Percentiles rank a stretch among this genome's conserved stretches.
Evolutionary conservation across 1,140 invertebrate species (phyloP).

Genomic region (Drosophila azteca): DNA sequence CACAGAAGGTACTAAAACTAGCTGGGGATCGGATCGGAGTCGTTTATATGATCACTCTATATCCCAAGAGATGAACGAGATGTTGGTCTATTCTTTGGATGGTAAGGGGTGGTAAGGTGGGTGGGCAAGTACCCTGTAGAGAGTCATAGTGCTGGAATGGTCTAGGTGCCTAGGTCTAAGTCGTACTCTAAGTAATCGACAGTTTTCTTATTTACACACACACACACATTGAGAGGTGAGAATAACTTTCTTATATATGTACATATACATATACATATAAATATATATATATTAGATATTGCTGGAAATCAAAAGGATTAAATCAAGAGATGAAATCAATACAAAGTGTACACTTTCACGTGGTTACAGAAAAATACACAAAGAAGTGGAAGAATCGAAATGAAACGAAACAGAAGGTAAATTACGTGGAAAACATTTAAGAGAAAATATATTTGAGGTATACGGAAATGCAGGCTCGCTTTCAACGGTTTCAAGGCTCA

Average conservation of each 20-base stretch:
- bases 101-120: too few species aligned
- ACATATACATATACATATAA: constrained; percentile 31
- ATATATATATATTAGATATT: constrained; percentile 40
- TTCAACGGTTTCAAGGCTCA: constrained; percentile 62
- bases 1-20: constrained; percentile 26
- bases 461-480: constrained; percentile 73
- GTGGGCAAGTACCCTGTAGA: too few species aligned
- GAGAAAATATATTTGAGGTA: constrained; percentile 35
- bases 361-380: constrained; percentile 54
- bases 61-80: too few species aligned
- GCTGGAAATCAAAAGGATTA: constrained; percentile 44
- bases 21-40: constrained; percentile 8
- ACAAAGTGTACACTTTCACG: constrained; percentile 55
- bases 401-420: constrained; percentile 46
- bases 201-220: constrained; percentile 27
- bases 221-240: constrained; percentile 54
- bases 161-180: constrained; percentile 36
- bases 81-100: too few species aligned
- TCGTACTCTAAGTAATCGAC: constrained; percentile 12
- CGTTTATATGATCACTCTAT: not conserved
- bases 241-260: constrained; percentile 39
- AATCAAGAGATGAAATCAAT: constrained; percentile 35
- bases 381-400: constrained; percentile 50
- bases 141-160: not conserved
- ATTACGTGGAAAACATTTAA: constrained; percentile 48